Evolutionary conservation across 2,888 invertebrate species (phyloP), one percentile per base, ranked within the genome.

Genomic region (Busseola fusca): DNA sequence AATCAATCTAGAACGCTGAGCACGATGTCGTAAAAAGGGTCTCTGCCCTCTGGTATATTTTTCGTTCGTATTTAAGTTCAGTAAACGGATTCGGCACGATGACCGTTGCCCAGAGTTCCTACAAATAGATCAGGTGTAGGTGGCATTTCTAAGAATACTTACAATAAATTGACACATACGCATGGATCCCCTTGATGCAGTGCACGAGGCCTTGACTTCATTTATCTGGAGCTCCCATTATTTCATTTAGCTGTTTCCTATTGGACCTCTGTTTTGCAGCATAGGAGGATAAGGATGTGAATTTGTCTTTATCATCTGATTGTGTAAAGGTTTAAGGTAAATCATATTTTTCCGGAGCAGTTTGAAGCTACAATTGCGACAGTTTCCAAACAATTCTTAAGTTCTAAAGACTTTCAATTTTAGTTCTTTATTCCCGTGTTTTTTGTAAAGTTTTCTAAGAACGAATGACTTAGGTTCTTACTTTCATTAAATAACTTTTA

Each of bases 71-170:
- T 78, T 83, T 84, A 80, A 77, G 82, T 83, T 85, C 76, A 73
- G 76, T 81, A 80, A 86, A 84, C 76, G 60, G 79, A 87, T 87
- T 89, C 83, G 83, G 91, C 88, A 87, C 91, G 90, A 90, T 93
- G 94, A 93, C 93, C 92, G 93, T 87, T 83, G 86, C 91, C 92
- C 90, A 89, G 84, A 86, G 84, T 81, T 77, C 86, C 89, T 87
- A 84, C 87, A 94, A 95, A 95, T 94, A 94, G 94, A 93, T 88
- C 80, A 86, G 82, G 87, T 87, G 95, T 93, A 93, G 93, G 94
- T 92, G 93, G 90, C 83, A 86, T 88, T 89, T 90, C 93, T 92
- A 91, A 93, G 90, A 94, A 94, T 94, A 93, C 86, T 84, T 86
- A 84, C 82, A 85, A 87, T 89, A 88, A 88, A 87, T 86, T 86